phyloP scores from a whole-genome alignment of 2,113 vertebrate species.

The Fulica atra region DNA sequence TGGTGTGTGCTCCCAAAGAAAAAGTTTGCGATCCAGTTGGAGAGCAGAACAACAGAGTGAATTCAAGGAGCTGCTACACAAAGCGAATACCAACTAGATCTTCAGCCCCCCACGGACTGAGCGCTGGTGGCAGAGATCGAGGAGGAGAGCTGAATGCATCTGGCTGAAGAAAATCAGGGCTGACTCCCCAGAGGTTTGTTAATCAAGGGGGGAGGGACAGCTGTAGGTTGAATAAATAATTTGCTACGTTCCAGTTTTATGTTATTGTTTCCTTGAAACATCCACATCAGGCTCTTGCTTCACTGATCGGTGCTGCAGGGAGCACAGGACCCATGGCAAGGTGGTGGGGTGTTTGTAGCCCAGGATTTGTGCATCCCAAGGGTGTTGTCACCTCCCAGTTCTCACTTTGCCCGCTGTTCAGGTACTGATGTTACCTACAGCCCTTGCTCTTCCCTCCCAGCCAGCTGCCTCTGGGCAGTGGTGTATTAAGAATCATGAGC shows the following conservation, averaged over 20 bases:
- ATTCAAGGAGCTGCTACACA: conserved; percentile 8
- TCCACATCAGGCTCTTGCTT: neutral
- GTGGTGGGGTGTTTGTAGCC: neutral
- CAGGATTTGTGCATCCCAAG: neutral
- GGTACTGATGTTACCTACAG: neutral
- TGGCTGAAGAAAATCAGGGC: conserved; percentile 50
- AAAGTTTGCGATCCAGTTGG: conserved; percentile 25
- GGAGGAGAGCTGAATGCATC: neutral
- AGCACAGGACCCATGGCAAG: neutral
- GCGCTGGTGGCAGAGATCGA: neutral
- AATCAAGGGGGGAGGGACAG: conserved; percentile 48
- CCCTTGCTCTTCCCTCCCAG: neutral
- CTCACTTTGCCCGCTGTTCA: neutral
- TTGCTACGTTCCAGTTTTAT: conserved; percentile 22
- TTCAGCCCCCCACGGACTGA: conserved; percentile 7
- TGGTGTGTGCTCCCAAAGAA: neutral
- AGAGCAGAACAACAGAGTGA: conserved; percentile 12
- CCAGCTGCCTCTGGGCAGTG: neutral
- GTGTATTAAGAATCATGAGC: neutral
- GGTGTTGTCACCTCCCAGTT: neutral
- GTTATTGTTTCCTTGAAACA: neutral
- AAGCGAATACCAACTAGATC: conserved; percentile 21
- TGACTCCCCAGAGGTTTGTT: conserved; percentile 42
- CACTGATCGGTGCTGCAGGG: neutral
- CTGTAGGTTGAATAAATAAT: conserved; percentile 59